A percentile compares a stretch with the other conserved stretches of the same genome.
phyloP scores from a whole-genome alignment of 2,113 vertebrate genomes.

The Atlantisia rogersi region DNA sequence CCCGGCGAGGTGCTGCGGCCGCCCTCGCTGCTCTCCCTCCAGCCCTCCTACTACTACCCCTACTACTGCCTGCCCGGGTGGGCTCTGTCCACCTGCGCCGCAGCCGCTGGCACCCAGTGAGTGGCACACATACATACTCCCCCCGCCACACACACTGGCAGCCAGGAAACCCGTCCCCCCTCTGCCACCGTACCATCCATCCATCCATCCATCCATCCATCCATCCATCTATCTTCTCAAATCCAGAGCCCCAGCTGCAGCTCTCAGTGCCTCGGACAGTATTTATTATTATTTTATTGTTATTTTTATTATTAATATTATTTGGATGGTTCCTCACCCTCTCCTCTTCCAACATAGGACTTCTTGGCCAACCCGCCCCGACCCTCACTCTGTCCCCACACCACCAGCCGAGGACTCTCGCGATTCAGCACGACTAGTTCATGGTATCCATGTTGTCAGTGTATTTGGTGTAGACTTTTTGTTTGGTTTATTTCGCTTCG shows the following conservation, averaged over 20 bases:
- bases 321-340: constrained; percentile 45
- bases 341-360: neutral
- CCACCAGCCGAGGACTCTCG: constrained; percentile 27
- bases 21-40: constrained; percentile 86
- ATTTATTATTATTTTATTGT: constrained; percentile 76
- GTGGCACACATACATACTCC: neutral
- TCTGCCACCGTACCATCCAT: neutral
- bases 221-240: neutral
- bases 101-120: constrained; percentile 76
- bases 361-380: neutral
- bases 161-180: neutral
- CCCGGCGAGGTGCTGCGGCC: constrained; percentile 93
- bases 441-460: constrained; percentile 81
- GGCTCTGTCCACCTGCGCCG: constrained; percentile 90
- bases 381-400: neutral
- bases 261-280: constrained; percentile 55
- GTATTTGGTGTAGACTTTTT: constrained; percentile 73
- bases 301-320: constrained; percentile 69
- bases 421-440: constrained; percentile 69
- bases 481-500: constrained; percentile 51
- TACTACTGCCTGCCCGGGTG: constrained; percentile 98
- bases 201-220: neutral
- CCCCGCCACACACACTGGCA: neutral
- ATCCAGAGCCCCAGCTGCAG: constrained; percentile 1
- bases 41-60: constrained; percentile 92